Percentiles rank a stretch among this genome's conserved stretches.
Conservation (phyloP, 2,113 vertebrate species). For the Dipodomys spectabilis region DNA sequence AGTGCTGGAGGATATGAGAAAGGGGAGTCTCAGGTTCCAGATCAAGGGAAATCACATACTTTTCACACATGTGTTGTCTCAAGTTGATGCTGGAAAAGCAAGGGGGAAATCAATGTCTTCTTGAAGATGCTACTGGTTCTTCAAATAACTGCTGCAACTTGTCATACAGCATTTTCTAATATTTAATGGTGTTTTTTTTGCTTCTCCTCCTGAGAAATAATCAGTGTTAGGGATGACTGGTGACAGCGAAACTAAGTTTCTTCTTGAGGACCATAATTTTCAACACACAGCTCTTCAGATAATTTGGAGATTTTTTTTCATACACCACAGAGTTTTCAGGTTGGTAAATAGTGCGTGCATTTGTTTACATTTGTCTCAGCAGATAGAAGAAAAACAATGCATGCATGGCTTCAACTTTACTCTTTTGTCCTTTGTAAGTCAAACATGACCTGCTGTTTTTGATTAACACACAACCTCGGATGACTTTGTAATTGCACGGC, state of each 20-base stretch:
- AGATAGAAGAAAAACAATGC: background rate
- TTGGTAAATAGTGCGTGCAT: slow-evolving; percentile 2
- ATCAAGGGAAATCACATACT: background rate
- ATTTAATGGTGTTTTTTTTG: slow-evolving; percentile 16
- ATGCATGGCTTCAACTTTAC: background rate
- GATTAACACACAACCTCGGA: slow-evolving; percentile 54
- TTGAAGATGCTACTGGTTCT: background rate
- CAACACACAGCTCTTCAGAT: background rate
- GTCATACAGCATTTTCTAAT: background rate
- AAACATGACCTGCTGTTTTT: slow-evolving; percentile 64
- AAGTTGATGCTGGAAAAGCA: background rate
- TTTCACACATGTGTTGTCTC: background rate
- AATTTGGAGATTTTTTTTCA: slow-evolving; percentile 32
- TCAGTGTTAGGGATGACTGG: background rate
- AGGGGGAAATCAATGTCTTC: background rate
- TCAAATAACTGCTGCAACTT: background rate
- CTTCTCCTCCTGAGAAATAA: background rate
- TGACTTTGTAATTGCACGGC: slow-evolving; percentile 32
- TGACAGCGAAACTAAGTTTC: background rate
- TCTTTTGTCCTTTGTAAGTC: slow-evolving; percentile 11
- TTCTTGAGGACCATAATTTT: slow-evolving; percentile 1
- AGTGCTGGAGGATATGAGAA: background rate
- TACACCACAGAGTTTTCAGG: background rate
- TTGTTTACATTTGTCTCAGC: slow-evolving; percentile 15
- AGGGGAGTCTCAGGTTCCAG: background rate